phyloP scores from a whole-genome alignment of 2,797 vertebrate genomes.

The Cossypha niveicapilla region DNA sequence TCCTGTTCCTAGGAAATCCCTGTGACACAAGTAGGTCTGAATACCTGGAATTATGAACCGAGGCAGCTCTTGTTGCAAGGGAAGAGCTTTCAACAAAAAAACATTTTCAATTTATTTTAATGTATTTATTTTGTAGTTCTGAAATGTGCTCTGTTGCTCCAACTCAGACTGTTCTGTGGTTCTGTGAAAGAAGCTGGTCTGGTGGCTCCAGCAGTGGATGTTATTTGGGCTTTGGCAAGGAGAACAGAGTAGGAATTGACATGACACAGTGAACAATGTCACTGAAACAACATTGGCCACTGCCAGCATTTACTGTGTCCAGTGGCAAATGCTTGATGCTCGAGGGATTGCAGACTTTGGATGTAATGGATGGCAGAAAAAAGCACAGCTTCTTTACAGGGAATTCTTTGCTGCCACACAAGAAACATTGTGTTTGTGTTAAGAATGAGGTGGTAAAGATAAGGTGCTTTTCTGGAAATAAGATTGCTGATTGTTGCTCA shows the following conservation, averaged over 20 bases:
- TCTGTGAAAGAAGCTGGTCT: background rate
- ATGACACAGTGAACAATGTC: background rate
- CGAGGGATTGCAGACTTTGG: background rate
- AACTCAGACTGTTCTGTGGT: background rate
- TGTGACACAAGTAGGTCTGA: background rate
- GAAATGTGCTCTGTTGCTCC: background rate
- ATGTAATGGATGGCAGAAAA: background rate
- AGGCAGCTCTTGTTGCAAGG: background rate
- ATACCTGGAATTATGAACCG: background rate
- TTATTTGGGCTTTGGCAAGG: background rate
- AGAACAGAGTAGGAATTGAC: background rate
- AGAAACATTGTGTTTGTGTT: background rate
- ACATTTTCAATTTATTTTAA: background rate
- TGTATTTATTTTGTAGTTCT: background rate
- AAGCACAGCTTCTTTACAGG: background rate
- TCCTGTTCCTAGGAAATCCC: background rate
- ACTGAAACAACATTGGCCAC: background rate
- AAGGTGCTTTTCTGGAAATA: background rate
- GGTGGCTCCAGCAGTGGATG: background rate
- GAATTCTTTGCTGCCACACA: background rate
- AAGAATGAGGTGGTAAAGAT: background rate
- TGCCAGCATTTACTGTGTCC: background rate
- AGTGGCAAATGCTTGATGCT: background rate
- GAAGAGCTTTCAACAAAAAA: background rate
- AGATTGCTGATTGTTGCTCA: background rate